A percentile compares a stretch with the other conserved stretches of the same genome.
phyloP scores from a whole-genome alignment of 2,888 invertebrate species.

The Aspidapion aeneum region DNA sequence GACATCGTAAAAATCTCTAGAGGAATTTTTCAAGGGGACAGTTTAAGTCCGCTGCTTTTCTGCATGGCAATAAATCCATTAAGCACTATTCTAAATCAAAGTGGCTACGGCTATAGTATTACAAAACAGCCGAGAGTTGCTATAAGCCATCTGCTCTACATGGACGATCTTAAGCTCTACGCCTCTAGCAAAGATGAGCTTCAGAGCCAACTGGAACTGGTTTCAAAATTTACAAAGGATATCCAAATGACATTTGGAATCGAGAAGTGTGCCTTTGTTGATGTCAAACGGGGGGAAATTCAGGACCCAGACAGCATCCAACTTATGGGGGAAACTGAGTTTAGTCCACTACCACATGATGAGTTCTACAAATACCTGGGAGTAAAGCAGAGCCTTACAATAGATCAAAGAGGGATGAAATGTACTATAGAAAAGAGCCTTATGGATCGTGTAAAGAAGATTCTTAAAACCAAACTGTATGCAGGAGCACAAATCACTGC shows the following conservation, averaged over 20 bases:
- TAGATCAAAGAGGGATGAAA: too few relatives aligned
- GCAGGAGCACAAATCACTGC: too few relatives aligned
- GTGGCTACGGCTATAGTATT: neutral
- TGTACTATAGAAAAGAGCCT: too few relatives aligned
- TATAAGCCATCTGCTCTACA: neutral
- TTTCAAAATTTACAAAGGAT: neutral
- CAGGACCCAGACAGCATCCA: too few relatives aligned
- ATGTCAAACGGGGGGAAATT: too few relatives aligned
- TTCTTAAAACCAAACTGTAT: too few relatives aligned
- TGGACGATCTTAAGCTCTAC: constrained; percentile 2
- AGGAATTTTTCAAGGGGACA: constrained; percentile 2
- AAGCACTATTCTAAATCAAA: neutral
- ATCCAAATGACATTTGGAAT: neutral
- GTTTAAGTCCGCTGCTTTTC: neutral
- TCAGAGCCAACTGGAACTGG: neutral
- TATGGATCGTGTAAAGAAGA: too few relatives aligned
- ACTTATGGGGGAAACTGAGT: too few relatives aligned
- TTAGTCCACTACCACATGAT: too few relatives aligned
- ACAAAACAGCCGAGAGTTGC: neutral
- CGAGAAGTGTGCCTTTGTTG: neutral
- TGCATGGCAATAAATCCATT: neutral
- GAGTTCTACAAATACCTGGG: too few relatives aligned
- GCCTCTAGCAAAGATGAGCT: neutral
- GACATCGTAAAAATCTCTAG: neutral
- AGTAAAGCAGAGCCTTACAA: too few relatives aligned